Evolutionary conservation across 2,888 invertebrate genomes (phyloP).

Genomic region (Orgyia antiqua): DNA sequence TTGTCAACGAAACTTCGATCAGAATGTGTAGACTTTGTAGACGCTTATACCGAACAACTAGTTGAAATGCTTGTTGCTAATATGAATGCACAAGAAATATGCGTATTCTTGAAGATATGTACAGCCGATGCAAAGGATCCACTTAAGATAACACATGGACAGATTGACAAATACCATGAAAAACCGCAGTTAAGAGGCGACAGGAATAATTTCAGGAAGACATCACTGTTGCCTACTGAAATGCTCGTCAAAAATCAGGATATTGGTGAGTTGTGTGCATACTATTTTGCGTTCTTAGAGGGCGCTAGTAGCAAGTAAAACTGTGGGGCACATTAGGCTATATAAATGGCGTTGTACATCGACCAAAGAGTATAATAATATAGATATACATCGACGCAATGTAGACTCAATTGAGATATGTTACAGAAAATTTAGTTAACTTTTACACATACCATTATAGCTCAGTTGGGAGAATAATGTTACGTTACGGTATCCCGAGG

Average conservation of each 20-base stretch:
- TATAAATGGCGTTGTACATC: too few species aligned
- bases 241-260: slow-evolving; percentile 44
- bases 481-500: too few species aligned
- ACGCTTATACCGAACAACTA: slow-evolving; percentile 85
- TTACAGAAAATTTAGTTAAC: too few species aligned
- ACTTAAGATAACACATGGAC: slow-evolving; percentile 36
- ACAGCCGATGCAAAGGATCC: slow-evolving; percentile 59
- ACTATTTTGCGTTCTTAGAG: too few species aligned
- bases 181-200: slow-evolving; percentile 52
- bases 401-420: too few species aligned
- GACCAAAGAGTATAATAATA: too few species aligned
- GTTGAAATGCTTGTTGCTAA: slow-evolving; percentile 88
- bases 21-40: slow-evolving; percentile 87
- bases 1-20: slow-evolving; percentile 80
- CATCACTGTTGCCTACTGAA: slow-evolving; percentile 44
- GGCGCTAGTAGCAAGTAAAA: too few species aligned
- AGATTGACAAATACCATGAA: slow-evolving; percentile 55
- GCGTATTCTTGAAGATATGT: slow-evolving; percentile 87
- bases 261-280: slow-evolving; percentile 71
- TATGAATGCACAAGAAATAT: slow-evolving; percentile 82
- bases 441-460: too few species aligned
- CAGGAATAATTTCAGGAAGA: slow-evolving; percentile 51
- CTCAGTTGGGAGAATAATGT: too few species aligned
- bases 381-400: too few species aligned
- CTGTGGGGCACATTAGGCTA: too few species aligned